Percentiles rank a stretch among this genome's conserved stretches.
These are phyloP conservation scores for Strigops habroptila DNA, from an alignment of 2,113 vertebrate genomes.

Conservation along the genomic window DNA sequence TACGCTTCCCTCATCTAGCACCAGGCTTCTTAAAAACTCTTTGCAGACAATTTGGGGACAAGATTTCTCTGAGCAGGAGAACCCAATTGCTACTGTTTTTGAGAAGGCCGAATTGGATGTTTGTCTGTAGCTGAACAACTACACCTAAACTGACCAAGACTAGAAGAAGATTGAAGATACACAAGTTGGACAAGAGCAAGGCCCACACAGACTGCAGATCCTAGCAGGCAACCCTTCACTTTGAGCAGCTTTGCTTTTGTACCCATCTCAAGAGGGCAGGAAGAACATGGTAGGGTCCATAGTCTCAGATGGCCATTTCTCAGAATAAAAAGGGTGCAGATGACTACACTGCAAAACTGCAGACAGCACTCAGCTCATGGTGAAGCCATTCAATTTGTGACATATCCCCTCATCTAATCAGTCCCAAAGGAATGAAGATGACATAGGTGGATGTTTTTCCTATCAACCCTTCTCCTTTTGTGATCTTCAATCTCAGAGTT, in stretches of 20 bases:
- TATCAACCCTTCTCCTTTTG: not conserved
- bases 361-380: not conserved
- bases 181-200: not conserved
- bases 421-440: not conserved
- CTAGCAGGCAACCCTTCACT: not conserved
- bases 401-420: not conserved
- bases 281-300: not conserved
- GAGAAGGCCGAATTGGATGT: not conserved
- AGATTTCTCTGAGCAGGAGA: not conserved
- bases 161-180: not conserved
- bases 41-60: not conserved
- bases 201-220: not conserved
- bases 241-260: not conserved
- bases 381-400: not conserved
- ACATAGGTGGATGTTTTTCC: not conserved
- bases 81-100: not conserved
- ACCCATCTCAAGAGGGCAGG: not conserved
- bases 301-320: not conserved
- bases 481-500: not conserved
- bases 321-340: not conserved
- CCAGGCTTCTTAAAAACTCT: not conserved
- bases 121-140: not conserved
- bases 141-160: not conserved
- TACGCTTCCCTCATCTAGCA: accelerated
- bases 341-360: not conserved